These are phyloP conservation scores for Drosophila pachea DNA, from an alignment of 1,140 invertebrate genomes.

Conservation along the genomic window DNA sequence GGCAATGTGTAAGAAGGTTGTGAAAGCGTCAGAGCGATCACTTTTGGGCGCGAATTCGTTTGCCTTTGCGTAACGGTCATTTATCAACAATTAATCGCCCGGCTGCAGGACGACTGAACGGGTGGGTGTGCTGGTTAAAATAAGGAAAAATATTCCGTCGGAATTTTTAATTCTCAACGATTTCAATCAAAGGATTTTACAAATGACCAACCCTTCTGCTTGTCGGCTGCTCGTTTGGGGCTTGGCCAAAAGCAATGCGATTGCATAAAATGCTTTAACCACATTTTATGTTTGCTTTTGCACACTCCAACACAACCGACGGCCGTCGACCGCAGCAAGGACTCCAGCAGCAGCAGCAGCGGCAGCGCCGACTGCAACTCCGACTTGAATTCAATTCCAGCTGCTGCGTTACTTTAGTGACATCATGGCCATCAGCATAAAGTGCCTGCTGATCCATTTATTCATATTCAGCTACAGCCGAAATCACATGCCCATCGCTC, in stretches of 20 bases:
- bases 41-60: slow-evolving; percentile 19
- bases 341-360: too few species aligned
- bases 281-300: slow-evolving; percentile 47
- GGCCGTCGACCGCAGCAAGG: slow-evolving; percentile 16
- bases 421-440: slow-evolving; percentile 41
- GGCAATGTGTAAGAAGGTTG: not conserved
- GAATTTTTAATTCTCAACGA: slow-evolving; percentile 55
- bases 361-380: too few species aligned
- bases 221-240: slow-evolving; percentile 37
- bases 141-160: slow-evolving; percentile 51
- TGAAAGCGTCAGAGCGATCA: slow-evolving; percentile 27
- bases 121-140: slow-evolving; percentile 29
- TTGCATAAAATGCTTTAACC: slow-evolving; percentile 56
- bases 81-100: slow-evolving; percentile 56
- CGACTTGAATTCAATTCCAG: too few species aligned
- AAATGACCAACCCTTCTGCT: slow-evolving; percentile 50
- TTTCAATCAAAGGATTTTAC: slow-evolving; percentile 60
- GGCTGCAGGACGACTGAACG: not conserved
- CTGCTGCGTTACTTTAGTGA: slow-evolving; percentile 38
- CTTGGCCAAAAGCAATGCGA: slow-evolving; percentile 36
- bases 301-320: slow-evolving; percentile 10
- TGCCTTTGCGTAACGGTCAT: slow-evolving; percentile 33
- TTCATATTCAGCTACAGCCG: slow-evolving; percentile 46
- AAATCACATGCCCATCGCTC: slow-evolving; percentile 42
- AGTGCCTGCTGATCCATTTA: slow-evolving; percentile 44